Conservation (phyloP, 2,113 vertebrate genomes). For the Varanus komodoensis region DNA sequence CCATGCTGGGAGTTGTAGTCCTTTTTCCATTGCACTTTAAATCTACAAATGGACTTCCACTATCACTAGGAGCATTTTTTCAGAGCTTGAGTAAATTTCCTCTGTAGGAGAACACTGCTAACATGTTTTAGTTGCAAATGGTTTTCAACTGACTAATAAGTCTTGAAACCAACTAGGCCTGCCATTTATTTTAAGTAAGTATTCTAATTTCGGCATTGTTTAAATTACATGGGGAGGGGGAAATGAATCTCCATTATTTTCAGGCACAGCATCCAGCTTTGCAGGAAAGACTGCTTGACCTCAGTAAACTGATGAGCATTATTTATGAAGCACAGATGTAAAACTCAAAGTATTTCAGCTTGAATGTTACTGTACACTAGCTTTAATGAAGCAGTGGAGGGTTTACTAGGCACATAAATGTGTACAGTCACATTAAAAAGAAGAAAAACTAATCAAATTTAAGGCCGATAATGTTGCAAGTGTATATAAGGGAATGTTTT, state of each 20-base stretch:
- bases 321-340: background rate
- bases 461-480: background rate
- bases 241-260: background rate
- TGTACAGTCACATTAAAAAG: background rate
- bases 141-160: background rate
- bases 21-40: background rate
- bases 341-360: background rate
- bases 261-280: background rate
- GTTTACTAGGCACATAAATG: background rate
- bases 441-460: background rate
- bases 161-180: background rate
- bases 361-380: background rate
- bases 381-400: background rate
- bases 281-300: background rate
- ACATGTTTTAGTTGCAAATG: background rate
- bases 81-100: background rate
- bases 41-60: background rate
- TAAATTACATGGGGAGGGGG: background rate
- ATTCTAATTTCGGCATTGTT: background rate
- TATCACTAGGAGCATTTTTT: background rate
- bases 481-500: background rate
- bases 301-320: background rate
- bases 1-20: too few species aligned
- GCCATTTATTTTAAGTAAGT: background rate
- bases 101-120: background rate